Conservation (phyloP, 2,888 invertebrate genomes). For the Eristalinus sepulchralis region DNA sequence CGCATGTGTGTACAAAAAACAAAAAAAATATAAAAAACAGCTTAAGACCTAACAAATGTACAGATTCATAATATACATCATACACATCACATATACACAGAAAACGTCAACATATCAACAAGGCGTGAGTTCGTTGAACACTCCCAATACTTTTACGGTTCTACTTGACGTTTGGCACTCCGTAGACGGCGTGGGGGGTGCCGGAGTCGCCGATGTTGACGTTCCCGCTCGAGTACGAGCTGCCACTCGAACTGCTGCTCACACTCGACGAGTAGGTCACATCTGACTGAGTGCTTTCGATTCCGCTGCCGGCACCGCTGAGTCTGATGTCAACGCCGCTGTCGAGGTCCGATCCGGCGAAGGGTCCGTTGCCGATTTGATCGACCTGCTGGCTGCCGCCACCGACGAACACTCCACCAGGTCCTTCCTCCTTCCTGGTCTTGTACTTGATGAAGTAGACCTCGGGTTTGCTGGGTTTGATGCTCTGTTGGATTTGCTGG, state of each 20-base stretch:
- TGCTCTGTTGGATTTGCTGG: constrained; percentile 83
- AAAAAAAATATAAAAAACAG: constrained; percentile 17
- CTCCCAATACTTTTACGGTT: constrained; percentile 24
- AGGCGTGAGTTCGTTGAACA: neutral
- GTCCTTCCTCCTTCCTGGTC: constrained; percentile 81
- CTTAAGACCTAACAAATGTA: constrained; percentile 40
- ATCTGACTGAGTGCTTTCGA: constrained; percentile 31
- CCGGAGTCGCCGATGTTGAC: constrained; percentile 41
- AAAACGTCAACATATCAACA: constrained; percentile 37
- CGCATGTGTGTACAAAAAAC: constrained; percentile 39
- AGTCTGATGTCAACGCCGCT: constrained; percentile 67
- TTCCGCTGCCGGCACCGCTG: constrained; percentile 60
- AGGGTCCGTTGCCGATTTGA: constrained; percentile 38
- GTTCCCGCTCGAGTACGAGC: constrained; percentile 14
- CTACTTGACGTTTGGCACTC: constrained; percentile 72
- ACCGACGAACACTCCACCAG: constrained; percentile 44
- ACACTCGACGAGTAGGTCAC: constrained; percentile 9
- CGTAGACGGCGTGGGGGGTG: constrained; percentile 71
- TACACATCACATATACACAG: constrained; percentile 66
- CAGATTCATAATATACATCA: constrained; percentile 30
- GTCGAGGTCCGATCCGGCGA: constrained; percentile 59
- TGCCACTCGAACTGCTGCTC: constrained; percentile 28
- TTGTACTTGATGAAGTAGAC: constrained; percentile 88
- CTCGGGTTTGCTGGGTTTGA: constrained; percentile 86
- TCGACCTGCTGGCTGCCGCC: constrained; percentile 35